A percentile compares a stretch with the other conserved stretches of the same genome.
Conservation (phyloP, 2,113 vertebrate species). For the Heterochromis multidens region DNA sequence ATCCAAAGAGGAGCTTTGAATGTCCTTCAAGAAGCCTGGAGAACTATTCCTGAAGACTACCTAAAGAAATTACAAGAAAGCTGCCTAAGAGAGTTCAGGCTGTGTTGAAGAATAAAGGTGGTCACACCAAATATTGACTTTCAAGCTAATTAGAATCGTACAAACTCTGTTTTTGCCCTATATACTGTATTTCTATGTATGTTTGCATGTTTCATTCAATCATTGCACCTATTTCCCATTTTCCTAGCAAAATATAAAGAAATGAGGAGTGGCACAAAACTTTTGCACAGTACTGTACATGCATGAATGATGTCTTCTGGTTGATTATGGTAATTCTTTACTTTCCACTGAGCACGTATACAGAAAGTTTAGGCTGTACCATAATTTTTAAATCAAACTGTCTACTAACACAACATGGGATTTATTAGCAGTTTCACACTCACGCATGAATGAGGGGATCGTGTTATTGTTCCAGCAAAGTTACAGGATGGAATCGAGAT, state of each 20-base stretch:
- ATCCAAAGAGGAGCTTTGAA: too few species aligned
- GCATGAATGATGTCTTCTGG: background rate
- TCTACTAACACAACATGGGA: constrained; percentile 13
- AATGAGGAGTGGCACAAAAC: background rate
- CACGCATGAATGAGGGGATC: background rate
- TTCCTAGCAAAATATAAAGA: background rate
- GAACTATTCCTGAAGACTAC: too few species aligned
- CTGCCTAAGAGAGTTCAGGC: background rate
- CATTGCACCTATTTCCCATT: background rate
- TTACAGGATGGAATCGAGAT: background rate
- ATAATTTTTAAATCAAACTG: background rate
- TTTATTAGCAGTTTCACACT: constrained; percentile 29
- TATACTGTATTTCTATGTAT: background rate
- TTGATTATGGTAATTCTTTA: background rate
- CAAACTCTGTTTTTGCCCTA: background rate
- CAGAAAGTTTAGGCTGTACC: background rate
- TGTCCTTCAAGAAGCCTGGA: too few species aligned
- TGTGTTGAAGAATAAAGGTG: background rate
- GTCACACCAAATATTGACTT: background rate
- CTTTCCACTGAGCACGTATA: background rate
- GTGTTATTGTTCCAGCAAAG: background rate
- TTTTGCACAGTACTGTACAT: background rate
- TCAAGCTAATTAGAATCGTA: background rate
- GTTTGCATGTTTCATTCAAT: background rate
- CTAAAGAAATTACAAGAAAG: background rate